A percentile compares a stretch with the other conserved stretches of the same genome.
Evolutionary conservation across 2,888 invertebrate genomes (phyloP).

Genomic region (Oeneis ivallda): DNA sequence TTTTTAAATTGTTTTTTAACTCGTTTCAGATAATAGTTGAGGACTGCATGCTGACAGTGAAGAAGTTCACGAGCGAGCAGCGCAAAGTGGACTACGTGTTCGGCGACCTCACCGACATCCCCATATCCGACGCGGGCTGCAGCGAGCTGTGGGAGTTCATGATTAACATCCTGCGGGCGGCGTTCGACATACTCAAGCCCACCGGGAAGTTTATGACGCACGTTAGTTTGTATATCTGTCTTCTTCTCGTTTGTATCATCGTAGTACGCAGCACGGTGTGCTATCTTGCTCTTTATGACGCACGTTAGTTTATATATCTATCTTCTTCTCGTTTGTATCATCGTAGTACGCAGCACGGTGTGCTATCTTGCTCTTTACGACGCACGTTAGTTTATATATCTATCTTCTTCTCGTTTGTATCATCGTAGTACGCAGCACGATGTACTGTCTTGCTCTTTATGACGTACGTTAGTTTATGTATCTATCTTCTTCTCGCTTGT

Average conservation of each 20-base stretch:
- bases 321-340: not conserved
- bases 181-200: slow-evolving; percentile 90
- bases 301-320: slow-evolving; percentile 82
- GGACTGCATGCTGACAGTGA: slow-evolving; percentile 92
- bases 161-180: slow-evolving; percentile 88
- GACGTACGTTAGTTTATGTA: slow-evolving; percentile 87
- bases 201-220: slow-evolving; percentile 95
- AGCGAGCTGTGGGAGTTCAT: slow-evolving; percentile 95
- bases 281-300: slow-evolving; percentile 88
- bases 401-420: not conserved
- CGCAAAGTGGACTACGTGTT: slow-evolving; percentile 95
- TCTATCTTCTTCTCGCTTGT: not conserved
- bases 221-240: slow-evolving; percentile 72
- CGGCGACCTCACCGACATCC: slow-evolving; percentile 96
- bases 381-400: slow-evolving; percentile 84
- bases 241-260: not conserved
- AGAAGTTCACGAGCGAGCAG: slow-evolving; percentile 89
- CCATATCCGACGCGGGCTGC: slow-evolving; percentile 90
- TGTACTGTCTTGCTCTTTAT: slow-evolving; percentile 83
- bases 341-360: not conserved
- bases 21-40: slow-evolving; percentile 89
- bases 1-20: not conserved
- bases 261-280: not conserved
- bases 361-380: slow-evolving; percentile 86
- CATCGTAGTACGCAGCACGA: not conserved